phyloP scores from a whole-genome alignment of 2,113 vertebrate genomes.

The Paralichthys olivaceus region DNA sequence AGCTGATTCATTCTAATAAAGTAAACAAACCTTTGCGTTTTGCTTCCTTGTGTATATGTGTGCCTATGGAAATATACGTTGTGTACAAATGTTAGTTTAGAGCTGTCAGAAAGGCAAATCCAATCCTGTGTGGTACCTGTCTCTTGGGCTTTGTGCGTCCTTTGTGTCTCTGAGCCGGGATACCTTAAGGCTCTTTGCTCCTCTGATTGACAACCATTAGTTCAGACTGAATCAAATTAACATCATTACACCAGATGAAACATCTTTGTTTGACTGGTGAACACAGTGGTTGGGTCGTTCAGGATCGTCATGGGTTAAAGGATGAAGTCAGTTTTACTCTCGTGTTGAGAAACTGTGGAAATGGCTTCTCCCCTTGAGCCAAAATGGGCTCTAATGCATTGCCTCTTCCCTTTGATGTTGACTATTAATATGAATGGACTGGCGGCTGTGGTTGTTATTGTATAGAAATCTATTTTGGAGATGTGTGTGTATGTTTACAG shows the following conservation, averaged over 20 bases:
- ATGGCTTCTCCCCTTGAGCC: slow-evolving; percentile 68
- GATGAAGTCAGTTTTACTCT: slow-evolving; percentile 51
- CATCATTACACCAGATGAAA: slow-evolving; percentile 70
- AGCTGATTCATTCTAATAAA: not conserved
- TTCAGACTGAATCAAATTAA: slow-evolving; percentile 77
- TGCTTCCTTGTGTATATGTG: not conserved
- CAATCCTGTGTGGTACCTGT: not conserved
- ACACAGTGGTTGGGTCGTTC: slow-evolving; percentile 59
- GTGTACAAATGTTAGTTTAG: slow-evolving; percentile 1
- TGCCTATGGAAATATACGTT: not conserved
- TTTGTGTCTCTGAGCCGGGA: slow-evolving; percentile 29
- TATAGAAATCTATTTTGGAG: slow-evolving; percentile 57
- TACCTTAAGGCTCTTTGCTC: slow-evolving; percentile 51
- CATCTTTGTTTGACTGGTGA: slow-evolving; percentile 68
- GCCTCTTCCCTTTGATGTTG: slow-evolving; percentile 68
- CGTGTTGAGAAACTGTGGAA: slow-evolving; percentile 65
- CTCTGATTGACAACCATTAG: slow-evolving; percentile 66
- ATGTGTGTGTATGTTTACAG: slow-evolving; percentile 50
- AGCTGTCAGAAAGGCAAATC: slow-evolving; percentile 5
- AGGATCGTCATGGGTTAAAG: slow-evolving; percentile 43
- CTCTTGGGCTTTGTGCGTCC: slow-evolving; percentile 17
- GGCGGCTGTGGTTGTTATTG: slow-evolving; percentile 58
- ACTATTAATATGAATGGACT: slow-evolving; percentile 74
- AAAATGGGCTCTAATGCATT: slow-evolving; percentile 68
- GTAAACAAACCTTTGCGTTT: slow-evolving; percentile 1